A percentile compares a stretch with the other conserved stretches of the same genome.
Evolutionary conservation across 2,888 invertebrate species (phyloP).

Genomic region (Chorisops tibialis): DNA sequence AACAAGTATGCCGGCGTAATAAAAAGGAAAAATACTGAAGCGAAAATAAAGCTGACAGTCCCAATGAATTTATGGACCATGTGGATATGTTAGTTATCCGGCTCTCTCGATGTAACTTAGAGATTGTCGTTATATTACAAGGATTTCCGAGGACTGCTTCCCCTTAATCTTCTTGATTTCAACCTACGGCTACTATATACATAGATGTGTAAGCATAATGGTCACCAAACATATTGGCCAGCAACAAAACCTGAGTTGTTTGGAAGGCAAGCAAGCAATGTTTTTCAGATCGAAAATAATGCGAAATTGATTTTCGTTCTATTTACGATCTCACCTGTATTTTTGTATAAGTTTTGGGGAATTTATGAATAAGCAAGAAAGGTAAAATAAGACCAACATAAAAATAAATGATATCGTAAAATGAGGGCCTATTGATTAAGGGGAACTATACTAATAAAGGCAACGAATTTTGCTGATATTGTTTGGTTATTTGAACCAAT

Average conservation of each 20-base stretch:
- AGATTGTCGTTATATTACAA: too few relatives aligned
- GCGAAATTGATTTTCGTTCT: conserved; percentile 23
- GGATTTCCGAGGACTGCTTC: too few relatives aligned
- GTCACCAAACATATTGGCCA: too few relatives aligned
- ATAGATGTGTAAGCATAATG: too few relatives aligned
- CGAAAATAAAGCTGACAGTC: conserved; percentile 20
- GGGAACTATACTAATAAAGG: not conserved
- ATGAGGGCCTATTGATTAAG: conserved; percentile 18
- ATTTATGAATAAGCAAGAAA: not conserved
- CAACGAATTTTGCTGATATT: not conserved
- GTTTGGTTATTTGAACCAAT: too few relatives aligned
- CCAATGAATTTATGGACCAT: conserved; percentile 18
- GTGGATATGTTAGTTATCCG: too few relatives aligned
- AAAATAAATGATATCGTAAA: conserved; percentile 24
- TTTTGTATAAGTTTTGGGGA: not conserved
- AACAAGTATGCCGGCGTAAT: conserved; percentile 3
- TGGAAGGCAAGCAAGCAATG: too few relatives aligned
- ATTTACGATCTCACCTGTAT: conserved; percentile 23
- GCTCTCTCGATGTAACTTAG: too few relatives aligned
- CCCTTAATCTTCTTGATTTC: too few relatives aligned
- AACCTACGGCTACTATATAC: too few relatives aligned
- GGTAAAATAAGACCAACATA: conserved; percentile 16
- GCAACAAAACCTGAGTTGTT: too few relatives aligned
- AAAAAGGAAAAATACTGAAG: conserved; percentile 15
- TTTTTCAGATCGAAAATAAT: not conserved